These are phyloP conservation scores for Protonemura montana DNA, from an alignment of 2,888 invertebrate genomes.

Conservation along the genomic window DNA sequence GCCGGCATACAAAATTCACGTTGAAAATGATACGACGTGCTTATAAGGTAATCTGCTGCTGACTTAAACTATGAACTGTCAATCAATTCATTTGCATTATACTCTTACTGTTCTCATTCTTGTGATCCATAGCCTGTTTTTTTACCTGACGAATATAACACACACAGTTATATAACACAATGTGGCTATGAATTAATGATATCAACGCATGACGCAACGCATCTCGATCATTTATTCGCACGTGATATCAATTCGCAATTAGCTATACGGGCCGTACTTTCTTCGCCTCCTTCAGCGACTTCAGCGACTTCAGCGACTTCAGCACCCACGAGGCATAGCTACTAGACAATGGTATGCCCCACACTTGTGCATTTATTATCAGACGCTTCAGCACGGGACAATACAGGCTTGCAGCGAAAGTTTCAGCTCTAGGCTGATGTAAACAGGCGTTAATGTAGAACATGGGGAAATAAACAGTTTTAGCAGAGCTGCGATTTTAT, in stretches of 20 bases:
- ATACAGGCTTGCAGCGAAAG: background rate
- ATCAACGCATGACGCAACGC: background rate
- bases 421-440: background rate
- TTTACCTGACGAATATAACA: background rate
- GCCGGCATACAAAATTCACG: background rate
- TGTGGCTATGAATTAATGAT: slow-evolving; percentile 13
- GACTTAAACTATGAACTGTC: slow-evolving; percentile 22
- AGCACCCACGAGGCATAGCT: background rate
- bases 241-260: slow-evolving; percentile 36
- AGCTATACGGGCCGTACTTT: slow-evolving; percentile 19
- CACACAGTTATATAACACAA: slow-evolving; percentile 23
- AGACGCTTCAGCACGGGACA: background rate
- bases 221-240: slow-evolving; percentile 32
- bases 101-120: background rate
- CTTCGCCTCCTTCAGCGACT: slow-evolving; percentile 30
- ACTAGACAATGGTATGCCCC: slow-evolving; percentile 19
- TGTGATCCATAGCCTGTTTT: background rate
- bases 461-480: slow-evolving; percentile 28
- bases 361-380: slow-evolving; percentile 8
- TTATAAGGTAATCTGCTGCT: background rate
- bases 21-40: background rate
- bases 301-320: background rate
- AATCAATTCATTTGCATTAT: slow-evolving; percentile 21
- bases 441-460: background rate
- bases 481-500: slow-evolving; percentile 18